These are phyloP conservation scores for Mythimna ferrago DNA, from an alignment of 2,888 invertebrate species.

Conservation along the genomic window DNA sequence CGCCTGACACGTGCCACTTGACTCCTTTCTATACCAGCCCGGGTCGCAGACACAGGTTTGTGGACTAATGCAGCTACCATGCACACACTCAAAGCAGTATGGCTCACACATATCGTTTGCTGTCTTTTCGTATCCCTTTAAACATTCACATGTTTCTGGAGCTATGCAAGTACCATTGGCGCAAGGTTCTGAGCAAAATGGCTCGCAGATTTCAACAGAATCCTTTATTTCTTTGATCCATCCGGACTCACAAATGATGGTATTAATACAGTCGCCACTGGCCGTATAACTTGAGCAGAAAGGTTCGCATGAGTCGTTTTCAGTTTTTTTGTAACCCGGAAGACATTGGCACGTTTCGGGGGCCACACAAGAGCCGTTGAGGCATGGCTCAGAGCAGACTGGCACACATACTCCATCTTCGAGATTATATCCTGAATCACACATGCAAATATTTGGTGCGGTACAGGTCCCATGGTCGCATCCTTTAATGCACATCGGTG, in stretches of 20 bases:
- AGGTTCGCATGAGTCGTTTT: slow-evolving; percentile 36
- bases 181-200: slow-evolving; percentile 57
- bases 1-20: slow-evolving; percentile 52
- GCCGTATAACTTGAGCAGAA: slow-evolving; percentile 48
- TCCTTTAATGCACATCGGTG: slow-evolving; percentile 60
- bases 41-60: slow-evolving; percentile 60
- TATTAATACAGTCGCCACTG: slow-evolving; percentile 45
- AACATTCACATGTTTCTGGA: slow-evolving; percentile 66
- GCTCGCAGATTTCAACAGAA: slow-evolving; percentile 60
- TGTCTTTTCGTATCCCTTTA: slow-evolving; percentile 55
- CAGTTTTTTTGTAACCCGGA: slow-evolving; percentile 42
- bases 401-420: slow-evolving; percentile 35
- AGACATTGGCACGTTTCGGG: slow-evolving; percentile 55
- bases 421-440: slow-evolving; percentile 39
- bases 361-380: slow-evolving; percentile 45
- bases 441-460: slow-evolving; percentile 51
- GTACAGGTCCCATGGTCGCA: slow-evolving; percentile 60
- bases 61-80: slow-evolving; percentile 65
- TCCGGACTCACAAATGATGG: slow-evolving; percentile 47
- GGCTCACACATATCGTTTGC: slow-evolving; percentile 50
- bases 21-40: slow-evolving; percentile 62
- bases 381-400: slow-evolving; percentile 39
- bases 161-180: slow-evolving; percentile 68
- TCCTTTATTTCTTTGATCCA: slow-evolving; percentile 44
- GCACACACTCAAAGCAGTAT: slow-evolving; percentile 60